Percentiles rank a stretch among this genome's conserved stretches.
These are phyloP conservation scores for Cephalopholis sonnerati DNA, from an alignment of 2,113 vertebrate species.

Conservation along the genomic window DNA sequence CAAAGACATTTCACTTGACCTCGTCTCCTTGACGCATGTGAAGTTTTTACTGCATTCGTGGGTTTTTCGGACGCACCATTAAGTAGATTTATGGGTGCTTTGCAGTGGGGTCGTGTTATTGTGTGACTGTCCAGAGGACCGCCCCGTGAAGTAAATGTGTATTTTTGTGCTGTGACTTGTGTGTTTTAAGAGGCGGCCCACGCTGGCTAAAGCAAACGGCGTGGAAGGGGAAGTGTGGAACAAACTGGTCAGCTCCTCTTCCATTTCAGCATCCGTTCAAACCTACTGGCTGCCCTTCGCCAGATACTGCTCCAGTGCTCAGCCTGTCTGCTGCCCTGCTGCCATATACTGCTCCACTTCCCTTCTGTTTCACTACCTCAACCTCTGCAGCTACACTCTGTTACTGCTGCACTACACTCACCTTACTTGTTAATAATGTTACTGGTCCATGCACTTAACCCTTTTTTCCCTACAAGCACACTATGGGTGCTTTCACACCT, in stretches of 20 bases:
- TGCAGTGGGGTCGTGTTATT: conserved; percentile 66
- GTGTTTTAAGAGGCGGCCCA: conserved; percentile 69
- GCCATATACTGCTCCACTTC: conserved; percentile 19
- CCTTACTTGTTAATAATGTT: neutral
- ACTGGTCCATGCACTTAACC: neutral
- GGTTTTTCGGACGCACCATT: conserved; percentile 47
- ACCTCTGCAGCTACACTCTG: neutral
- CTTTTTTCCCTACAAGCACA: too few relatives aligned
- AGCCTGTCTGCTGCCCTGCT: neutral
- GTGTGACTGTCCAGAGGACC: conserved; percentile 54
- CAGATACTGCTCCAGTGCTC: conserved; percentile 50
- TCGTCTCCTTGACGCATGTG: conserved; percentile 27
- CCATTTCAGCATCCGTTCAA: conserved; percentile 48
- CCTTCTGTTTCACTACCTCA: neutral
- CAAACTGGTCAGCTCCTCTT: conserved; percentile 75
- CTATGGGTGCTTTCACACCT: too few relatives aligned
- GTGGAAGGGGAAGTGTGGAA: conserved; percentile 72
- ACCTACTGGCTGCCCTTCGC: conserved; percentile 4
- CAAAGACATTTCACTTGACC: conserved; percentile 30
- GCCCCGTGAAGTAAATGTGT: conserved; percentile 69
- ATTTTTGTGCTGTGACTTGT: conserved; percentile 66
- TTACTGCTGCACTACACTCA: neutral
- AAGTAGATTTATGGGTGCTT: conserved; percentile 62
- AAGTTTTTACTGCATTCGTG: conserved; percentile 32
- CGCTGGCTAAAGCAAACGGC: conserved; percentile 42